Conservation (phyloP, 2,797 vertebrate species). For the Philypnodon macrostomus region DNA sequence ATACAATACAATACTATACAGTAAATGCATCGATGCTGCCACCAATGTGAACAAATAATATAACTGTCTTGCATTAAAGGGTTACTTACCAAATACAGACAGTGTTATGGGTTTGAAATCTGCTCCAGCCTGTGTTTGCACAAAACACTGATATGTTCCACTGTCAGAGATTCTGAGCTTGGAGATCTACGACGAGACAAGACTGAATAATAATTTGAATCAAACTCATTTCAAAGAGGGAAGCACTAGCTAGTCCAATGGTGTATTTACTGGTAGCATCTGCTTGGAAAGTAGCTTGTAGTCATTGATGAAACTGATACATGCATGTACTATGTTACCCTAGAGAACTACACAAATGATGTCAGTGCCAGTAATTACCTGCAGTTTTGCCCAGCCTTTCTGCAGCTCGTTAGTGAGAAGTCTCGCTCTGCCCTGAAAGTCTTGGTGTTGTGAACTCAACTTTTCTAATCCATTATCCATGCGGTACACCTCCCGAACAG, state of each 20-base stretch:
- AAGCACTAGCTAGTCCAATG: no score
- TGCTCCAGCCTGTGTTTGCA: constrained; percentile 68
- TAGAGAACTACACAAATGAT: no score
- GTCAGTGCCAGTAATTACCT: constrained; percentile 57
- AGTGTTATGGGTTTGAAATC: constrained; percentile 84
- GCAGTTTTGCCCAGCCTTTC: constrained; percentile 75
- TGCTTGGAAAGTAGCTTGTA: no score
- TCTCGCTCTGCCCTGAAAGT: constrained; percentile 69
- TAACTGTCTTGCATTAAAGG: background rate
- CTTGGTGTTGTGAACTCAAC: constrained; percentile 40
- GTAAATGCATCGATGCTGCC: no score
- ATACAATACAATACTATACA: no score
- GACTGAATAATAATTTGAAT: background rate
- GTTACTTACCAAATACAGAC: constrained; percentile 78
- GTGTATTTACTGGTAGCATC: no score
- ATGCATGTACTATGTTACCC: no score
- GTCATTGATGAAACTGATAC: no score
- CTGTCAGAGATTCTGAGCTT: constrained; percentile 79
- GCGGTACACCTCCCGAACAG: constrained; percentile 58
- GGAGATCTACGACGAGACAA: constrained; percentile 63
- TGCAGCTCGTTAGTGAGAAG: constrained; percentile 76
- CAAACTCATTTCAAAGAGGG: no score
- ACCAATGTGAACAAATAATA: background rate
- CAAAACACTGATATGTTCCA: constrained; percentile 81
- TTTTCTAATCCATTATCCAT: constrained; percentile 61